Percentiles rank a stretch among this genome's conserved stretches.
Conservation (phyloP, 2,113 vertebrate species). For the Tragelaphus buxtoni region DNA sequence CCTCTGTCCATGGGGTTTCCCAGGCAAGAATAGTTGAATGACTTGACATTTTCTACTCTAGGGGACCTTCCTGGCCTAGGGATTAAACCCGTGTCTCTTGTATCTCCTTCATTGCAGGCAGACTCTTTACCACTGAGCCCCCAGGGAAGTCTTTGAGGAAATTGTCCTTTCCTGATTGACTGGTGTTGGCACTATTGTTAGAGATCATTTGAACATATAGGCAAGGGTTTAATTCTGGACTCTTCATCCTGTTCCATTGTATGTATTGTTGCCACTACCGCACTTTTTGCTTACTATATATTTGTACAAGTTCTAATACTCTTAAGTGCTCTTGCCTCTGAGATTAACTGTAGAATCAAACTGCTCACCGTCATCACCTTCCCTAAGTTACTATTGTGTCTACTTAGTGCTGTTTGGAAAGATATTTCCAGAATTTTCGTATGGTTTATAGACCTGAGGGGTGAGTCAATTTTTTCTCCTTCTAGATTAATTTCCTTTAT, state of each 20-base stretch:
- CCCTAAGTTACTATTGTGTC: neutral
- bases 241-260: neutral
- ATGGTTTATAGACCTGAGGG: neutral
- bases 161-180: neutral
- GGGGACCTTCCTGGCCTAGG: neutral
- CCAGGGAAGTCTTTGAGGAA: neutral
- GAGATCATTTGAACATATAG: neutral
- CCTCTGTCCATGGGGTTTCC: neutral
- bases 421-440: neutral
- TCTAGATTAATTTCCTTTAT: neutral
- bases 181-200: neutral
- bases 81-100: neutral
- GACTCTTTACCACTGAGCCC: neutral
- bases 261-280: neutral
- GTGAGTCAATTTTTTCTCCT: neutral
- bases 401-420: neutral
- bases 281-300: neutral
- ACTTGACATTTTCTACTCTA: neutral
- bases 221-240: neutral
- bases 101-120: neutral
- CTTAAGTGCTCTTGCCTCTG: neutral
- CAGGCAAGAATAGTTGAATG: neutral
- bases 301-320: neutral
- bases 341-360: neutral
- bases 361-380: neutral